Conservation (phyloP, 2,888 invertebrate species). For the Chloroclysta siterata region DNA sequence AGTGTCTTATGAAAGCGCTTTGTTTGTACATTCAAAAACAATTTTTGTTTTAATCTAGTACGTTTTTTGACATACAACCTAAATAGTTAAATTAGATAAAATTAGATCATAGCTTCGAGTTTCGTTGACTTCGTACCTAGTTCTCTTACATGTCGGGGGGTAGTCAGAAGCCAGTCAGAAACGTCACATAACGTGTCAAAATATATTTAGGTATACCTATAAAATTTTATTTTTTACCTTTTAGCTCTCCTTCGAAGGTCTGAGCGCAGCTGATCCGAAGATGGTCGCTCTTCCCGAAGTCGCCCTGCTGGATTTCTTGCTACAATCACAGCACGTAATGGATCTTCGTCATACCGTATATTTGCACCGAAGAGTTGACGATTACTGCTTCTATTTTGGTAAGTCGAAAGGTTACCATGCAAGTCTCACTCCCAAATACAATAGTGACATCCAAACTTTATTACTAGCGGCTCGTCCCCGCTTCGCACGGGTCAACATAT, state of each 20-base stretch:
- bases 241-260: slow-evolving; percentile 69
- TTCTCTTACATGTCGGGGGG: too few relatives aligned
- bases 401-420: slow-evolving; percentile 34
- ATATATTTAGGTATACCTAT: background rate
- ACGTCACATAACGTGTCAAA: too few relatives aligned
- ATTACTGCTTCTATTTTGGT: slow-evolving; percentile 75
- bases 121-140: too few relatives aligned
- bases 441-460: background rate
- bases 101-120: too few relatives aligned
- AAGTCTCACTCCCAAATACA: background rate
- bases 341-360: slow-evolving; percentile 63
- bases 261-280: slow-evolving; percentile 70
- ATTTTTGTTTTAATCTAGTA: too few relatives aligned
- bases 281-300: slow-evolving; percentile 79
- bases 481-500: too few relatives aligned
- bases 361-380: slow-evolving; percentile 73
- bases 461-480: too few relatives aligned
- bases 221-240: slow-evolving; percentile 10
- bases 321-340: slow-evolving; percentile 67
- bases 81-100: too few relatives aligned
- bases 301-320: slow-evolving; percentile 72
- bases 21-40: too few relatives aligned
- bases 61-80: too few relatives aligned
- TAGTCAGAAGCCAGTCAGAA: too few relatives aligned
- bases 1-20: too few relatives aligned